Base-by-base conservation (phyloP, 1,140 invertebrate species). In the Drosophila gunungcola region DNA sequence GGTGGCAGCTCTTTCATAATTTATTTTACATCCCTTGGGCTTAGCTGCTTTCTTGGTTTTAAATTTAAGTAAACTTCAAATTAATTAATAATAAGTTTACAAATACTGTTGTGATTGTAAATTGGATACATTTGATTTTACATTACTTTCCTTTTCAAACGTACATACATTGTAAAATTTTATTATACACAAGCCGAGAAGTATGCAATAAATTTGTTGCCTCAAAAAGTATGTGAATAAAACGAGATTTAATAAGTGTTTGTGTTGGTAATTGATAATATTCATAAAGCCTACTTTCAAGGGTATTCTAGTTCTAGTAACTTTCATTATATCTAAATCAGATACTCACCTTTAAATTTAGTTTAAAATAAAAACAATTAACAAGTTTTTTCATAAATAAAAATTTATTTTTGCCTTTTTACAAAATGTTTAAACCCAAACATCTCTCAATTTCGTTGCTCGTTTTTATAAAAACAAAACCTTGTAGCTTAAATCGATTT, bases 331-430 rank as follows among this genome's bases (percentile, higher is more conserved):
- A 25, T 5, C 5, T 32, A 9, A 36, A 2, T 1, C 9, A 38
- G 51, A 7, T 0, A 38, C 3, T 3, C 16, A 43, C 7, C n/a
- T 38, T 3, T 4, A 11, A n/a, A 60, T 21, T 21, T 21, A 21
- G 16, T 21, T 21, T 21, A 27, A 2, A 13, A 13, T 3, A 41
- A 21, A 1, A 4, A 4, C 0, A 6, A 0, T 13, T 3, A 3
- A 0, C 6, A 36, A 1, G 3, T 51, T 63, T 57, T 21, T 69
- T 25, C 34, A 72, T 72, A 70, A 72, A 70, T 72, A 51, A 72
- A 43, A 52, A 49, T 72, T 72, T 72, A 72, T 72, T 72, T 69
- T 69, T 72, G 46, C 52, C 65, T 72, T 72, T 72, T 72, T 72
- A 72, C 68, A 72, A 52, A 72, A 36, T 68, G 49, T 70, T 55